Evolutionary conservation across 2,113 vertebrate species (phyloP).

Genomic region (Forbesichthys papilliferus): DNA sequence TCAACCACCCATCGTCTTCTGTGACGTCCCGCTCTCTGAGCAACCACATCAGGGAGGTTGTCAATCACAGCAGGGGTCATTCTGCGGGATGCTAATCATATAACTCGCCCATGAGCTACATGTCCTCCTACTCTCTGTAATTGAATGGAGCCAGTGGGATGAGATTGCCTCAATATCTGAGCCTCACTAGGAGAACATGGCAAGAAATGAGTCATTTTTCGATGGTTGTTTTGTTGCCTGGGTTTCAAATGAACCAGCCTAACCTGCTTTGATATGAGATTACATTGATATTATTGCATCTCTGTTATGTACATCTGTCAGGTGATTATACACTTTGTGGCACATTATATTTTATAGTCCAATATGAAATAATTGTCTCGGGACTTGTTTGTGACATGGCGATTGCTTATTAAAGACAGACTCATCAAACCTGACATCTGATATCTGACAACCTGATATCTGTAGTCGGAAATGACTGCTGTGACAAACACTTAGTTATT

Average conservation of each 20-base stretch:
- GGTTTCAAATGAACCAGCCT: constrained; percentile 7
- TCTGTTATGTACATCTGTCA: constrained; percentile 1
- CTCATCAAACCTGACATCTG: constrained; percentile 35
- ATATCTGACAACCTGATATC: too few relatives aligned
- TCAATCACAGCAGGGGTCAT: constrained; percentile 59
- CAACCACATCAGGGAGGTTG: constrained; percentile 42
- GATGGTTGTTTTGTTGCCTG: constrained; percentile 40
- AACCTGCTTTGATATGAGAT: background rate
- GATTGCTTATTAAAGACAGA: constrained; percentile 15
- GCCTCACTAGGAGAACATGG: constrained; percentile 26
- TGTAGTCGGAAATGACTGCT: background rate
- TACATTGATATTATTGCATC: background rate
- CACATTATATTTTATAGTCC: constrained; percentile 12
- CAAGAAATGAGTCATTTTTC: constrained; percentile 26
- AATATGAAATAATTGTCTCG: constrained; percentile 33
- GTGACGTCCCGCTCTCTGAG: constrained; percentile 10
- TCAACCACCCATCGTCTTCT: constrained; percentile 9
- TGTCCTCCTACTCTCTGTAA: constrained; percentile 73
- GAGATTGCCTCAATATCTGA: constrained; percentile 60
- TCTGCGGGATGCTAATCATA: constrained; percentile 69
- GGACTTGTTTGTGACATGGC: constrained; percentile 8
- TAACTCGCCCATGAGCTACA: constrained; percentile 61
- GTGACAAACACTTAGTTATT: constrained; percentile 63
- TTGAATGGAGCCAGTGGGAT: constrained; percentile 64
- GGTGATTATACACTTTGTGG: constrained; percentile 1